Base-by-base conservation (phyloP, 2,113 vertebrate genomes). In the Telmatochromis brachygnathus region DNA sequence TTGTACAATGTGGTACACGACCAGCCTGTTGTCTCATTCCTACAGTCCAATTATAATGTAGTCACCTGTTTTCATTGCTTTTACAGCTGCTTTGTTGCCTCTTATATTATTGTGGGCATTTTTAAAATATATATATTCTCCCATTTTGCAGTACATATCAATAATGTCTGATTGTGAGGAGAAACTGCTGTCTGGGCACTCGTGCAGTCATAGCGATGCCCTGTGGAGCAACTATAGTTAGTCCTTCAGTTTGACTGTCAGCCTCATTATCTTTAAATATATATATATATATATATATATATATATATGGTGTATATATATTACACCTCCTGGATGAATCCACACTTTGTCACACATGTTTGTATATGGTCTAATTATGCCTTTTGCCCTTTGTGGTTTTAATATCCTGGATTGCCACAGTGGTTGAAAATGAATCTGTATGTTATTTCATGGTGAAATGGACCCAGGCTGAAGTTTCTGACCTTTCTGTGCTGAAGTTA, bases 401-500 rank as follows among this genome's bases (percentile, higher is more conserved):
- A 17, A 90, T 49, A 58, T 90, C 79, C 28, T 56, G 54, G 13
- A 54, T 54, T 65, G 42, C 65, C 79, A 54, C 37, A 56, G 77
- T 47, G 58, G 79, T 75, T 85, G 26, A 84, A 91, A 86, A 89
- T 70, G 5, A 62, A 65, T 81, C 30, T 84, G 19, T 68, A 35
- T 23, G 28, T 56, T 90, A 85, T 90, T 87, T 84, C 77, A 90
- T 85, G 89, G 84, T 88, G 73, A 91, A 58, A 83, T 75, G 73
- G 85, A 89, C 54, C 82, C 77, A 84, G 37, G 56, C 54, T 88
- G 75, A 82, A 51, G 88, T 92, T 89, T 73, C 81, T 91, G 92
- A 93, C 90, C 93, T 94, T 95, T 92, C 54, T 77, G 75, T 28
- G 53, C 83, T 87, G 84, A 33, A 51, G 87, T 90, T 91, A 93